A percentile compares a stretch with the other conserved stretches of the same genome.
Conservation (phyloP, 2,888 invertebrate species). For the Entomobrya proxima region DNA sequence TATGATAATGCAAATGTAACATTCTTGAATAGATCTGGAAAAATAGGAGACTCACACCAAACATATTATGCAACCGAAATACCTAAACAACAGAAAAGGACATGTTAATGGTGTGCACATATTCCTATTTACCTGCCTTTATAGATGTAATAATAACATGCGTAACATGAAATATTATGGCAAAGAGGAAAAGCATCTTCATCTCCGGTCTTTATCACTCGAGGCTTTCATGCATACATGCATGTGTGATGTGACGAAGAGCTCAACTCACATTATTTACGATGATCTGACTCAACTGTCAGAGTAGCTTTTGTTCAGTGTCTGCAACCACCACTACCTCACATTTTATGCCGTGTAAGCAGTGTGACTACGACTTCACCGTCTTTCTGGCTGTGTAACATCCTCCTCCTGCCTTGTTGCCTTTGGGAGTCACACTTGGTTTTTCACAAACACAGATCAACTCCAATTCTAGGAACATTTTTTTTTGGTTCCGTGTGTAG, state of each 20-base stretch:
- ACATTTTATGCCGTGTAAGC: background rate
- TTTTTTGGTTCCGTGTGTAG: slow-evolving; percentile 5
- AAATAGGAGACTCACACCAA: slow-evolving; percentile 2
- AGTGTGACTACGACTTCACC: background rate
- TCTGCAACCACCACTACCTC: slow-evolving; percentile 12
- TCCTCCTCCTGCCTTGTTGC: slow-evolving; percentile 20
- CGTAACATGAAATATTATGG: slow-evolving; percentile 63
- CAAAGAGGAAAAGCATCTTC: slow-evolving; percentile 46
- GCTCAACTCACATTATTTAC: slow-evolving; percentile 60
- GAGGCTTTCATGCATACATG: slow-evolving; percentile 26
- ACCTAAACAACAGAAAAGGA: slow-evolving; percentile 11
- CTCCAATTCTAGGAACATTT: slow-evolving; percentile 13
- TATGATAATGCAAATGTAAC: slow-evolving; percentile 64
- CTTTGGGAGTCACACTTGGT: slow-evolving; percentile 12
- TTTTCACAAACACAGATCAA: slow-evolving; percentile 1
- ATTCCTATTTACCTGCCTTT: slow-evolving; percentile 20
- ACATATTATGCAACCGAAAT: background rate
- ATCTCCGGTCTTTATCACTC: slow-evolving; percentile 62
- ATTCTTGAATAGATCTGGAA: slow-evolving; percentile 55
- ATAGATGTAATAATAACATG: slow-evolving; percentile 43
- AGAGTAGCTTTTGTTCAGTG: slow-evolving; percentile 53
- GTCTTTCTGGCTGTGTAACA: slow-evolving; percentile 1
- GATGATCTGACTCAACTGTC: slow-evolving; percentile 60
- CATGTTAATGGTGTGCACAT: slow-evolving; percentile 31
- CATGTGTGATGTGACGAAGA: slow-evolving; percentile 53